These are phyloP conservation scores for Periplaneta americana DNA, from an alignment of 1,140 invertebrate genomes.

Conservation along the genomic window DNA sequence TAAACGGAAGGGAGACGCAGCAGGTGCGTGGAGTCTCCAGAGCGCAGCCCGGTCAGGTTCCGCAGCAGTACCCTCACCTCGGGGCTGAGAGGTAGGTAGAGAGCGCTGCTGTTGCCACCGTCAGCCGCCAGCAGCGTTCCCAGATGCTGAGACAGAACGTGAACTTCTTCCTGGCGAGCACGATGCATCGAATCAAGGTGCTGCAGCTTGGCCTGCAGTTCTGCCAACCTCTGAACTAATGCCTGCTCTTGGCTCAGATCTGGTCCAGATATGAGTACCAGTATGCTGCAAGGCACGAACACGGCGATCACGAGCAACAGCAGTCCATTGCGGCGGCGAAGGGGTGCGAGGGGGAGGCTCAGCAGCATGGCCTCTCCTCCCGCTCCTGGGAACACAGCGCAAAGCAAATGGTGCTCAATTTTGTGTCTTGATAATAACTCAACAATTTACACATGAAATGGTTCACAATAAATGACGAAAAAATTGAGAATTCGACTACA, in stretches of 20 bases:
- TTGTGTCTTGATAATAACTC: not conserved
- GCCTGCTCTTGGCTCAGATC: constrained; percentile 56
- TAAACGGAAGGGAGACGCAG: constrained; percentile 71
- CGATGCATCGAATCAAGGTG: constrained; percentile 66
- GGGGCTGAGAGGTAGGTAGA: constrained; percentile 38
- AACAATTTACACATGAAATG: not conserved
- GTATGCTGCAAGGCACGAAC: constrained; percentile 45
- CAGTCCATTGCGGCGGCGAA: constrained; percentile 40
- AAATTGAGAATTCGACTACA: too few relatives aligned
- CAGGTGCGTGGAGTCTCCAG: constrained; percentile 20
- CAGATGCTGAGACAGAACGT: constrained; percentile 54
- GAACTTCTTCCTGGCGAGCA: constrained; percentile 62
- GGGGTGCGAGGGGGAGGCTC: constrained; percentile 34
- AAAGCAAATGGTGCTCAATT: not conserved
- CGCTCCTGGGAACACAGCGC: not conserved
- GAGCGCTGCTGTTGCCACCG: constrained; percentile 40
- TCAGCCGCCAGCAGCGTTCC: constrained; percentile 31
- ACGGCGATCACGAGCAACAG: constrained; percentile 42
- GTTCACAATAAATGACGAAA: too few relatives aligned
- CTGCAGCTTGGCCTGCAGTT: constrained; percentile 62
- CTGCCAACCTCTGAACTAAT: constrained; percentile 59
- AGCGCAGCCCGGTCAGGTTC: constrained; percentile 36
- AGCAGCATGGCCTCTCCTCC: constrained; percentile 23
- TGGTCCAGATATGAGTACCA: constrained; percentile 43
- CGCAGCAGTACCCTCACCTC: constrained; percentile 23